Base-by-base conservation (phyloP, 35 echinoderm and acorn worm genomes). In the Ptychodera flava region DNA sequence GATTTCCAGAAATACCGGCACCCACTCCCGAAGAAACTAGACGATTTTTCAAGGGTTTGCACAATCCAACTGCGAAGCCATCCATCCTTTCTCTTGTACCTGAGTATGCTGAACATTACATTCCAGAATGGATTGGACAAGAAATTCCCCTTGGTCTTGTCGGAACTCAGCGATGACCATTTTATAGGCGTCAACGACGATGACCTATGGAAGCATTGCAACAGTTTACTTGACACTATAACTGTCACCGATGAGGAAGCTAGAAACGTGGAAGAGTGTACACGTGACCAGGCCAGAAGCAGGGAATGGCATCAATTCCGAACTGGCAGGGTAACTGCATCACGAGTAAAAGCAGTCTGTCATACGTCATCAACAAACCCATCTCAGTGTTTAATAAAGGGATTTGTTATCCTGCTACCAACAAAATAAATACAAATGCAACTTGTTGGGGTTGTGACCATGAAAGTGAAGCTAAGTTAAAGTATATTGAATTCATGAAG, bases 261-360 rank as follows among this genome's bases (percentile, higher is more conserved):
- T 16, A 28, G 33, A 33, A 35, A 36, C 28, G 78, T 88, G 28
- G 87, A 88, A 80, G 27, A 35, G 22, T 35, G 28, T 37, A 88
- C 87, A 15, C 29, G 87, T 15, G 53, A 2, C 15, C 87, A 88
- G 16, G 45, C 92, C 28, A 38, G 29, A 38, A 83, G 37, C 33
- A 94, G 87, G 34, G 29, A 82, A 1, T 94, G 92, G 92, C 87
- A 87, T 81, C 33, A 32, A 0, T 89, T 88, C 29, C 35, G 89
- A 79, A 28, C 85, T 10, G 92, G 92, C 0, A 37, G 92, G 22
- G 91, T 94, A 53, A 94, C 92, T 33, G 88, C 92, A 27, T 94
- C 84, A 28, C 85, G 75, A 16, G 87, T 91, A 37, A 90, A 91
- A 37, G 38, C 38, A 64, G 92, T 88, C 14, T 85, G 79, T 27